Conservation (phyloP, 2,888 invertebrate genomes). For the Oligia latruncula region DNA sequence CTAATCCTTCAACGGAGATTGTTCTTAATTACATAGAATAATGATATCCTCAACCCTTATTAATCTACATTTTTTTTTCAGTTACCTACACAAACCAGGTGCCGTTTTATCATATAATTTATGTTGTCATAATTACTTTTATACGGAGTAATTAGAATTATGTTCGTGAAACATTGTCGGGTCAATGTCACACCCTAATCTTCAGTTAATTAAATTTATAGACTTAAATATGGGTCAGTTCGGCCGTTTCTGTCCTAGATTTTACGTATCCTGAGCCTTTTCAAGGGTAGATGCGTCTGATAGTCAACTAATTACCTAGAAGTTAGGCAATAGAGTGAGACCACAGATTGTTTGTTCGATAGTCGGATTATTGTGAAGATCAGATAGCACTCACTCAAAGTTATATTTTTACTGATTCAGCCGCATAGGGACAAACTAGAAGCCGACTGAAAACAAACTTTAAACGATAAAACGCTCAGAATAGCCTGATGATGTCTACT, state of each 20-base stretch:
- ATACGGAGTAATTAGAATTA: constrained; percentile 38
- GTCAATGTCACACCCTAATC: constrained; percentile 55
- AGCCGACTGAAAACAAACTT: background rate
- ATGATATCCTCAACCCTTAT: background rate
- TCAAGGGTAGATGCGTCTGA: constrained; percentile 22
- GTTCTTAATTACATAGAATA: background rate
- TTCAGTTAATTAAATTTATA: constrained; percentile 46
- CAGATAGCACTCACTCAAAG: background rate
- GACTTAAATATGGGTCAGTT: constrained; percentile 50
- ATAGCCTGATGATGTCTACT: background rate
- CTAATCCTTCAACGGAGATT: background rate
- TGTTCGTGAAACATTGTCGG: constrained; percentile 44
- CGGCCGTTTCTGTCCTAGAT: constrained; percentile 32
- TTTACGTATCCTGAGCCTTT: constrained; percentile 21
- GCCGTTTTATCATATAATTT: constrained; percentile 15
- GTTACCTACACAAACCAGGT: background rate
- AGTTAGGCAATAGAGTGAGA: background rate
- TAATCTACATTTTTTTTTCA: background rate
- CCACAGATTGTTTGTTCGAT: background rate
- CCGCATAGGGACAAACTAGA: background rate
- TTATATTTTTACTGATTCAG: background rate
- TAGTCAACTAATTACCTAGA: constrained; percentile 4
- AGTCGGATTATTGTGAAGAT: background rate
- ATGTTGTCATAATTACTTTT: constrained; percentile 37
- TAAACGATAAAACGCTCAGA: too few species aligned